Conservation (phyloP, 2,888 invertebrate genomes). For the Cantharis rustica region DNA sequence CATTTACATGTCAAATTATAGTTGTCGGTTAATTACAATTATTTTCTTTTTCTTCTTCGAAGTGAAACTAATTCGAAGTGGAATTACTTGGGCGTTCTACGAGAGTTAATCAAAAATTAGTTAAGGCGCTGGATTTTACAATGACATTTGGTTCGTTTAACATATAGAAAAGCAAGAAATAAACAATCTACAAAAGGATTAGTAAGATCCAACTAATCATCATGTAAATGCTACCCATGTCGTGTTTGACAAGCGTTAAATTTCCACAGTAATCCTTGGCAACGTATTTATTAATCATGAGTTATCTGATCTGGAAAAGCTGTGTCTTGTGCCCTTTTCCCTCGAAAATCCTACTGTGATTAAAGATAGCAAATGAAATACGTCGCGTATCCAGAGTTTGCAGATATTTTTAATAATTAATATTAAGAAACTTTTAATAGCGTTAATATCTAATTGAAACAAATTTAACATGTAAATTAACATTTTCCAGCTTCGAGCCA, state of each 20-base stretch:
- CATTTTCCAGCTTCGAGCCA: background rate
- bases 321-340: constrained; percentile 35
- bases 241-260: constrained; percentile 50
- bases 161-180: background rate
- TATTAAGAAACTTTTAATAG: background rate
- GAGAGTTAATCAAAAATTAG: background rate
- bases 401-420: background rate
- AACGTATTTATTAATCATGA: constrained; percentile 50
- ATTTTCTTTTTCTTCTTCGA: background rate
- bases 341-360: constrained; percentile 24
- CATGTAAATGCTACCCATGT: constrained; percentile 30
- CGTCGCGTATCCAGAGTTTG: constrained; percentile 7
- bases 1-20: constrained; percentile 29
- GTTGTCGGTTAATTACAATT: constrained; percentile 14
- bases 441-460: background rate
- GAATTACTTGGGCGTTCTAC: background rate
- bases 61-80: background rate
- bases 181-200: constrained; percentile 18
- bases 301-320: constrained; percentile 45
- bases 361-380: constrained; percentile 19
- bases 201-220: constrained; percentile 24
- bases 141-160: background rate
- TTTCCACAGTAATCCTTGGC: constrained; percentile 47
- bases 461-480: background rate
- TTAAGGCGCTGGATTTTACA: background rate